Evolutionary conservation across 2,797 vertebrate species (phyloP).

Genomic region (Mus minutoides): DNA sequence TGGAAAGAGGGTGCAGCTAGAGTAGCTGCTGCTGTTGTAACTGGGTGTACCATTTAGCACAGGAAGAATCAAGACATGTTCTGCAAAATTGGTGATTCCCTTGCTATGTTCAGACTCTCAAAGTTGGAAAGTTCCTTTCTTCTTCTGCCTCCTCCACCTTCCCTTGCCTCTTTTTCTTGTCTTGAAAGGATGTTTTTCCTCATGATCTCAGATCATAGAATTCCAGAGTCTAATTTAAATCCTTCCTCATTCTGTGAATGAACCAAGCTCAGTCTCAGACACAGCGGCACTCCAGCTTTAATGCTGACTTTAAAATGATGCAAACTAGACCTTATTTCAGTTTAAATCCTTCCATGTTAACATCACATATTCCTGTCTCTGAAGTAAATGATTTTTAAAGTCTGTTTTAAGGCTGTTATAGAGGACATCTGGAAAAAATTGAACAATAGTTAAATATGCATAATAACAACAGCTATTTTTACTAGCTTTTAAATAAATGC

Average conservation of each 20-base stretch:
- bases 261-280: not conserved
- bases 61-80: not conserved
- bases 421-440: not conserved
- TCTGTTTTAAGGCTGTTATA: not conserved
- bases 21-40: conserved; percentile 11
- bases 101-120: not conserved
- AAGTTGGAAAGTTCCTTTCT: not conserved
- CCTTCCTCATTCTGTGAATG: not conserved
- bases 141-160: too few species aligned
- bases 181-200: conserved; percentile 22
- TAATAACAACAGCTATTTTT: not conserved
- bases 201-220: not conserved
- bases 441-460: not conserved
- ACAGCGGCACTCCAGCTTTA: not conserved
- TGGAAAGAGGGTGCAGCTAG: not conserved
- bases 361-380: not conserved
- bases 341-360: not conserved
- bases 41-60: not conserved
- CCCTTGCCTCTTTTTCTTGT: not conserved
- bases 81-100: not conserved
- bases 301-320: conserved; percentile 4
- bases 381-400: not conserved
- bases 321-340: not conserved
- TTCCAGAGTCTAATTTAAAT: conserved; percentile 5
- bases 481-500: not conserved